phyloP scores from a whole-genome alignment of 2,113 vertebrate species.

The Marmota flaviventris region DNA sequence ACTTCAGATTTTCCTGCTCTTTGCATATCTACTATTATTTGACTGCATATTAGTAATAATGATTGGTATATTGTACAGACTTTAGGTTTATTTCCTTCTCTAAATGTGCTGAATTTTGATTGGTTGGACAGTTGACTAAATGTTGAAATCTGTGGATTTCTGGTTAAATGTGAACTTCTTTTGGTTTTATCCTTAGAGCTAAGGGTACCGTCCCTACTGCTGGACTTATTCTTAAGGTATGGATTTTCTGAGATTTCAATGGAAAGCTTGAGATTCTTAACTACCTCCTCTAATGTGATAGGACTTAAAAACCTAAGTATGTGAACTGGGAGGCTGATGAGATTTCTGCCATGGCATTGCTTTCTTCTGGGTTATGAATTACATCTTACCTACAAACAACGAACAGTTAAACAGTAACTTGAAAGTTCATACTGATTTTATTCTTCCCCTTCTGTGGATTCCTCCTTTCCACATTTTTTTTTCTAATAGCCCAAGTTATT shows the following conservation, averaged over 20 bases:
- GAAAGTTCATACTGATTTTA: not conserved
- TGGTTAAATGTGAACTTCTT: not conserved
- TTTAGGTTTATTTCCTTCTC: not conserved
- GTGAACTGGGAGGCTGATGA: not conserved
- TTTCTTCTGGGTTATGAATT: not conserved
- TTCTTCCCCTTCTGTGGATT: not conserved
- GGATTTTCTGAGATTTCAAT: not conserved
- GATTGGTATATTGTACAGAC: not conserved
- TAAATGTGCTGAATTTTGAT: not conserved
- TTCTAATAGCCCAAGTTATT: not conserved
- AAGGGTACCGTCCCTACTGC: not conserved
- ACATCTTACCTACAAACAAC: not conserved
- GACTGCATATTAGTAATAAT: not conserved
- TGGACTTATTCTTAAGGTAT: not conserved
- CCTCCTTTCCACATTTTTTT: not conserved
- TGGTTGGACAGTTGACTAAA: not conserved
- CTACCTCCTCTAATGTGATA: not conserved
- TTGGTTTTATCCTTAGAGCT: not conserved
- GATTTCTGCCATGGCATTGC: not conserved
- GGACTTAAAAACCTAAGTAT: not conserved
- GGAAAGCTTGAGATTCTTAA: not conserved
- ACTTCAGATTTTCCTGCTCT: slow-evolving; percentile 18
- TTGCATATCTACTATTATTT: not conserved
- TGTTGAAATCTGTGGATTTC: not conserved
- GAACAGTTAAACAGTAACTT: not conserved